Evolutionary conservation across 2,797 vertebrate species (phyloP).

Genomic region (Cryptoprocta ferox): DNA sequence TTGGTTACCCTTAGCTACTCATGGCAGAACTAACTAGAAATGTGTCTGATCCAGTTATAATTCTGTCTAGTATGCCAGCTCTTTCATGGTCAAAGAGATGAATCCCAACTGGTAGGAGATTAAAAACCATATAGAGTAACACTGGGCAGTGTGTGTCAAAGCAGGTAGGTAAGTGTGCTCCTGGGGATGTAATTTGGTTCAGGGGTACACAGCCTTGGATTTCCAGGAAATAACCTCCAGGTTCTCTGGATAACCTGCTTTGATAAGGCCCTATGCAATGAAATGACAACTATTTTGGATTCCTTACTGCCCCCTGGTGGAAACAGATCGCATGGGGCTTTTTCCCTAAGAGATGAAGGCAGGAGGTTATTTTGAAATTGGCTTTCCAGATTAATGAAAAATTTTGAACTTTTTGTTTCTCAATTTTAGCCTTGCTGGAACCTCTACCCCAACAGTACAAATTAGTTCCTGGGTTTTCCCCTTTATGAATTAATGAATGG

Average conservation of each 20-base stretch:
- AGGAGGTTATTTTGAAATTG: neutral
- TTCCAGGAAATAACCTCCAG: neutral
- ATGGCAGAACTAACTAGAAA: neutral
- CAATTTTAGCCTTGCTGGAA: neutral
- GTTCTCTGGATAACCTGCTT: neutral
- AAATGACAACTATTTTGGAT: neutral
- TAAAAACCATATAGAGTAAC: neutral
- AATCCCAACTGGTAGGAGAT: neutral
- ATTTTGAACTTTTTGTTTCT: neutral
- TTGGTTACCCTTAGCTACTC: neutral
- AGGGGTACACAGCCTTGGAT: neutral
- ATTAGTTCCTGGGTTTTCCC: neutral
- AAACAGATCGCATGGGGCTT: neutral
- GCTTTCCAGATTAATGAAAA: neutral
- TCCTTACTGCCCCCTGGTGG: constrained; percentile 21
- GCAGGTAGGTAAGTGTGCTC: no score
- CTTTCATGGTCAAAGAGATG: neutral
- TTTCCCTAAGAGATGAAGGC: neutral
- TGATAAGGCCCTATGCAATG: neutral
- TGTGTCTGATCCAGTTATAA: neutral
- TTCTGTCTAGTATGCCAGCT: neutral
- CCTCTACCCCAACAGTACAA: neutral
- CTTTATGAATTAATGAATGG: neutral
- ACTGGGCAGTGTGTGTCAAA: neutral
- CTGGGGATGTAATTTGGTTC: neutral